phyloP scores from a whole-genome alignment of 2,113 vertebrate species.

The Lampris megalopsis region DNA sequence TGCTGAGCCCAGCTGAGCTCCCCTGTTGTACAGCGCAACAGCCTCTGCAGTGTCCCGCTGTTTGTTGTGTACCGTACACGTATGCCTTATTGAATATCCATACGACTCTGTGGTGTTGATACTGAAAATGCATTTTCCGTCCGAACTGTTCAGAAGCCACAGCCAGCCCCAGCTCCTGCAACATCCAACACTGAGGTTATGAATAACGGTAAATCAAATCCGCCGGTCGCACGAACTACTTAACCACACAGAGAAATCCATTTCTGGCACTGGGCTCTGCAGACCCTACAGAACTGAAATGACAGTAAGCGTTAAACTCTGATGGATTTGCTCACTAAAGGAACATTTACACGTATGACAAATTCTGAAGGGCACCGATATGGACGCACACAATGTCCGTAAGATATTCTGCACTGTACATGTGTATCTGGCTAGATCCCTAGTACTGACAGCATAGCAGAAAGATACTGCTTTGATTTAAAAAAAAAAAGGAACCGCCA shows the following conservation, averaged over 20 bases:
- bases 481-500: constrained; percentile 31
- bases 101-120: background rate
- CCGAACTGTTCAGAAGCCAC: background rate
- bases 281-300: constrained; percentile 31
- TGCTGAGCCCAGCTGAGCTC: background rate
- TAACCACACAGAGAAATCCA: background rate
- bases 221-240: background rate
- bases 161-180: constrained; percentile 4
- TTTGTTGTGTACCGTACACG: background rate
- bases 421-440: background rate
- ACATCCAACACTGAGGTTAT: background rate
- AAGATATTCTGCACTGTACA: background rate
- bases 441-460: constrained; percentile 12
- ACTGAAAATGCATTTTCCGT: background rate
- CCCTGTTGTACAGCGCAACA: constrained; percentile 28
- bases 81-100: background rate
- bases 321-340: background rate
- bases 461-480: constrained; percentile 60
- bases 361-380: background rate
- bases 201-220: background rate
- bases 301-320: background rate
- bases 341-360: background rate
- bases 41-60: constrained; percentile 8
- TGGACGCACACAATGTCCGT: constrained; percentile 10
- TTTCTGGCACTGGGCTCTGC: constrained; percentile 58